phyloP scores from a whole-genome alignment of 2,113 vertebrate species.

The Callopanchax toddi region DNA sequence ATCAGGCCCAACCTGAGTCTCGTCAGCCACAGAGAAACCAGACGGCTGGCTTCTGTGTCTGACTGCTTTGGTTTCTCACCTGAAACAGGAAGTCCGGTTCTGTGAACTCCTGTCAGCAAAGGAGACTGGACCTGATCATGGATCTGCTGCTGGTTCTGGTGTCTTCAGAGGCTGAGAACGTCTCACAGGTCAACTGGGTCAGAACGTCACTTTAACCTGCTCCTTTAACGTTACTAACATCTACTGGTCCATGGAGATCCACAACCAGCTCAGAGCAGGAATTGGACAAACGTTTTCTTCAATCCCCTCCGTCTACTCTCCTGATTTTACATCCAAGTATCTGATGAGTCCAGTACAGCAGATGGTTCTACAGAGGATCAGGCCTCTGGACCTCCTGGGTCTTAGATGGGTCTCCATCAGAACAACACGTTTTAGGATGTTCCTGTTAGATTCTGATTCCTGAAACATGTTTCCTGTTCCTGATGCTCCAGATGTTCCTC shows the following conservation, averaged over 20 bases:
- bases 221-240: accelerated
- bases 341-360: background rate
- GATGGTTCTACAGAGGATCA: background rate
- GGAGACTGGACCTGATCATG: too few species aligned
- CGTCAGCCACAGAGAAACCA: too few species aligned
- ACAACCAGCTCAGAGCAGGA: accelerated
- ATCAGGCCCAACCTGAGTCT: too few species aligned
- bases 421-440: background rate
- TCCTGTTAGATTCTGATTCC: background rate
- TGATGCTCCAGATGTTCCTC: too few species aligned
- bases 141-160: too few species aligned
- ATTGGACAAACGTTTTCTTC: accelerated
- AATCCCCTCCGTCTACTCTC: accelerated
- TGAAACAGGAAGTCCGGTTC: too few species aligned
- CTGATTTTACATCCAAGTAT: background rate
- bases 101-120: too few species aligned
- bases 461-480: too few species aligned
- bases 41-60: too few species aligned
- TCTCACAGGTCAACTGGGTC: too few species aligned
- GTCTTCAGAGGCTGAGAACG: too few species aligned
- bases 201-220: slow-evolving; percentile 32
- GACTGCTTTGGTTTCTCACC: too few species aligned
- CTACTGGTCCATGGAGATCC: slow-evolving; percentile 6
- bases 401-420: background rate
- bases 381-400: accelerated